Percentiles rank a stretch among this genome's conserved stretches.
phyloP scores from a whole-genome alignment of 2,797 vertebrate species.

The Chelon auratus region DNA sequence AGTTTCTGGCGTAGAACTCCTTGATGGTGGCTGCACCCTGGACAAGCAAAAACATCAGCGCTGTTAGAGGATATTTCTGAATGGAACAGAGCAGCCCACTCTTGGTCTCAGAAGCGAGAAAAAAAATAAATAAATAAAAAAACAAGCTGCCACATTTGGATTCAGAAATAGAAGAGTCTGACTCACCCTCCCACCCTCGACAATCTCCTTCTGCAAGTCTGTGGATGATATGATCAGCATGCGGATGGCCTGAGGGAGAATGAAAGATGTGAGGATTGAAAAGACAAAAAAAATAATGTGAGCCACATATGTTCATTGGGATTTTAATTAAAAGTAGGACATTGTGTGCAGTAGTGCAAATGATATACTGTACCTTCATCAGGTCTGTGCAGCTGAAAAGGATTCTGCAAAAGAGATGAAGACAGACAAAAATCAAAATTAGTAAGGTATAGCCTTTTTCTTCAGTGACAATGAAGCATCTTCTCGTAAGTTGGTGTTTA shows the following conservation, averaged over 20 bases:
- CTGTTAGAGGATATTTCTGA: constrained; percentile 30
- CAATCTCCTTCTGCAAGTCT: constrained; percentile 96
- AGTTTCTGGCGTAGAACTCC: constrained; percentile 98
- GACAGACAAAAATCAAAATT: not conserved
- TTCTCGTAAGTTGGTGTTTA: not conserved
- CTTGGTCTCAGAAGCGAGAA: constrained; percentile 1
- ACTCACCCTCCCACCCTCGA: constrained; percentile 93
- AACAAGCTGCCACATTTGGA: constrained; percentile 8
- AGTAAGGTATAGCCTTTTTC: not conserved
- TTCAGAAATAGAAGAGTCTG: constrained; percentile 30
- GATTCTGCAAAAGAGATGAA: constrained; percentile 84
- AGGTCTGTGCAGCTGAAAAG: constrained; percentile 94
- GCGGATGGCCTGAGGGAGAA: constrained; percentile 89
- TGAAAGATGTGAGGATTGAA: not conserved
- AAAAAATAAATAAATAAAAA: constrained; percentile 1
- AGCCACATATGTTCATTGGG: constrained; percentile 4
- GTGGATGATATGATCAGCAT: constrained; percentile 92
- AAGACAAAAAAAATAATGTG: not conserved
- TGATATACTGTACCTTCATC: constrained; percentile 92
- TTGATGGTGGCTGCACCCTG: constrained; percentile 94
- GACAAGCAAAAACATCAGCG: constrained; percentile 30
- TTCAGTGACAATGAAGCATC: not conserved
- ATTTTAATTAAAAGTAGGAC: not conserved
- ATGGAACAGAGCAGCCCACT: constrained; percentile 13
- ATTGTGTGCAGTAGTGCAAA: not conserved